Base-by-base conservation (phyloP, 2,113 vertebrate genomes). In the Dicentrarchus labrax region DNA sequence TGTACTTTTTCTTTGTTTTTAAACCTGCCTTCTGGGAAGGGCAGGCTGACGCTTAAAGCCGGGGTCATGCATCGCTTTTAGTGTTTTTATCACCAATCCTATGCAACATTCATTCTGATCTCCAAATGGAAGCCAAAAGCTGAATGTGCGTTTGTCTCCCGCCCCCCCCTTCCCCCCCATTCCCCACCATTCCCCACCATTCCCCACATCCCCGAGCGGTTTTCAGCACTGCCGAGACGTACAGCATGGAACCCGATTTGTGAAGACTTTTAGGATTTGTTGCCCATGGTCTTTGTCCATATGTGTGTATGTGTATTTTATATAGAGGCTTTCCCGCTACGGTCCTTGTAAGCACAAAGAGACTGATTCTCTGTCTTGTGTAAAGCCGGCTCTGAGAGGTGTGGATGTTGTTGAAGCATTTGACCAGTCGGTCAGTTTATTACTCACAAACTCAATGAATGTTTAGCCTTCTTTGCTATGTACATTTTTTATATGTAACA, bases 401-500 rank as follows among this genome's bases (percentile, higher is more conserved):
- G 68, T 67, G 88, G 88, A 67, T 82, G 85, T 82, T 39, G 64
- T 78, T 17, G 47, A 80, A 88, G 85, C 83, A 72, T 95, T 93
- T 94, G 95, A 95, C 92, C 86, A 90, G 93, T 93, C 94, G 95
- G 94, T 96, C 95, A 91, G 51, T 85, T 90, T 94, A 95, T 91
- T 94, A 77, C 96, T 85, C 86, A 90, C 85, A 91, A 93, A 90
- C 86, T 96, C 95, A 92, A 96, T 93, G 94, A 96, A 93, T 94
- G 93, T 95, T 96, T 96, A 96, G 88, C 89, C 88, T 94, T 96
- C 90, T 92, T 96, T 96, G 95, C 95, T 96, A 95, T 98, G 96
- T 98, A 97, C 95, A 95, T 97, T 97, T 97, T 95, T 97, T 59
- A 97, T 81, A 96, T 98, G 97, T 97, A 96, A 98, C 80, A 94